Evolutionary conservation across 1,140 invertebrate species (phyloP), one percentile per base, ranked within the genome.

Genomic region (Elymnias hypermnestra): DNA sequence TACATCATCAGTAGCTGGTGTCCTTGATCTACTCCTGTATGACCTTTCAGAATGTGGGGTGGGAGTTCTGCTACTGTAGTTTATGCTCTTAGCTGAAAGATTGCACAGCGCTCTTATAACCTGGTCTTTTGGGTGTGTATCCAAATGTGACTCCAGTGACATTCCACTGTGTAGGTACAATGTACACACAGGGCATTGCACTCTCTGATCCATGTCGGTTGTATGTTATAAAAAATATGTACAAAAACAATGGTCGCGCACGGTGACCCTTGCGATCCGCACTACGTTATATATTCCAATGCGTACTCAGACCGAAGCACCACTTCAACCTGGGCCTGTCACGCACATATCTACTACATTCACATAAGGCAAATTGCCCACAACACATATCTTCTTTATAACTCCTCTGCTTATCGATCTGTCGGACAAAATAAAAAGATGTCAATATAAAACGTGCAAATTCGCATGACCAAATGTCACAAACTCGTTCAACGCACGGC

Each of bases 121-220:
- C 73, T 94, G 92, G 65, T 94, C 93, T 72, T 95, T 95, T 13
- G 94, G 93, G 87, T 95, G 94, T 4, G 93, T 94, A 63, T 93
- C 90, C 68, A 95, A 88, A 78, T 95, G 94, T 49, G 89, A 89
- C 62, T 93, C 91, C 46, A 95, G 79, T 40, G 91, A 91, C 82
- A 95, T 95, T 18, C 93, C 94, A 79, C 92, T 92, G 51, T 93
- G 90, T 33, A 95, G 87, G 72, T 91, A 95, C 26, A 95, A 86
- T 12, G 94, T 95, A 85, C 94, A 95, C 31, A 95, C 93, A 14
- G 94, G 94, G 83, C 94, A 95, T 65, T 89, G 88, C 53, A 88
- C 82, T 46, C 83, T 82, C 41, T 87, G 84, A 60, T 87, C 88
- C 88, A 89, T 89, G 50, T 67, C 83, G 60, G 38, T 28, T 40